Base-by-base conservation (phyloP, 2,113 vertebrate species). In the Prunella fulvescens region DNA sequence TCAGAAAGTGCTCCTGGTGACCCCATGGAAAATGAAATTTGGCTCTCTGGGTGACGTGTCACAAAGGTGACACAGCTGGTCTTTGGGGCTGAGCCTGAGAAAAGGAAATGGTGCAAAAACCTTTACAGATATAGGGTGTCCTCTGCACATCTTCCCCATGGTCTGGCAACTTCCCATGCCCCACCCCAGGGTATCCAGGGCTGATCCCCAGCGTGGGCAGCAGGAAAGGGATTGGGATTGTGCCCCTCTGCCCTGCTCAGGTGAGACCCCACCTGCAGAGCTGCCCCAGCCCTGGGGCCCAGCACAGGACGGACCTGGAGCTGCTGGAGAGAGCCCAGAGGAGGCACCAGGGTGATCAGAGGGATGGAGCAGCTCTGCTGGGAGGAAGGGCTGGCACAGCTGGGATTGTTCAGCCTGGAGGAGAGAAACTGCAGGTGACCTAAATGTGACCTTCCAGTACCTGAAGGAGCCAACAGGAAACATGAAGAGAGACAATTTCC, bases 371-470 rank as follows among this genome's bases (percentile, higher is more conserved):
- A 81, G 86, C 67, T 81, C 67, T 66, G 77, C 58, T 81, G 77
- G 31, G 44, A 72, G 67, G 77, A 22, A 72, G 7, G 76, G 58
- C 35, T 79, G 66, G 6, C 17, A 72, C 9, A 65, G 44, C 1
- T 88, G 67, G 76, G 14, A 6, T 13, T 65, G 58, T 16, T 42
- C 67, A 58, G 39, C 26, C 51, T 66, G 60, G 51, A 24, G 22
- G 6, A 1, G 54, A 51, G 28, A 62, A 47, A 14, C 4, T 50
- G 19, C 12, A 14, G 23, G 33, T 29, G 19, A 74, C 2, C 33
- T 4, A 0, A 58, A 0, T 28, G 77, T 60, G 60, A 9, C 44
- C 7, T 44, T 28, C 0, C 42, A 65, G 37, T 0, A 0, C 5
- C 37, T 51, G 44, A 45, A 51, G 28, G 28, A 51, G 2, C 9